phyloP scores from a whole-genome alignment of 1,140 invertebrate genomes.

The Bombus soroeensis region DNA sequence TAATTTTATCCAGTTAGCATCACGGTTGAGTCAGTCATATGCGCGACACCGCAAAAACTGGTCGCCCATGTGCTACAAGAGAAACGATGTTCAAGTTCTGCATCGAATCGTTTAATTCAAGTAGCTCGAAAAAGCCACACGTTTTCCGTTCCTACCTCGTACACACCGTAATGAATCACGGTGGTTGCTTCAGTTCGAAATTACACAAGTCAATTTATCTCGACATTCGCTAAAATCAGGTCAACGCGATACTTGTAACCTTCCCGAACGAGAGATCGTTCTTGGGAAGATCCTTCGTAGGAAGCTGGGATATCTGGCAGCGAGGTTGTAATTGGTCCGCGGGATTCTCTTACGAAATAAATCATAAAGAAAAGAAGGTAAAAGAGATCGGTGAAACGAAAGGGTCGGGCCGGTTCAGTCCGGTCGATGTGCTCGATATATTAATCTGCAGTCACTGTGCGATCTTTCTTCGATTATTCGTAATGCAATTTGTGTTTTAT shows the following conservation, averaged over 20 bases:
- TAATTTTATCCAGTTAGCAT: background rate
- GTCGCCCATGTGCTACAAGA: background rate
- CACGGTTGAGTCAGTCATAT: background rate
- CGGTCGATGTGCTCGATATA: constrained; percentile 29
- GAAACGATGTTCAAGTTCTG: background rate
- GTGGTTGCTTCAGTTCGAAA: background rate
- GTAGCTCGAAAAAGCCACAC: background rate
- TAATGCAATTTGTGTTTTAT: too few species aligned
- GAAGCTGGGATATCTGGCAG: constrained; percentile 37
- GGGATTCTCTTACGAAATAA: constrained; percentile 40
- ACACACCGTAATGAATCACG: constrained; percentile 4
- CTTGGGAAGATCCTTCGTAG: background rate
- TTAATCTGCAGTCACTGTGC: constrained; percentile 42
- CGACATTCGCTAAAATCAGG: constrained; percentile 36
- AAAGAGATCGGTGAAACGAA: constrained; percentile 10
- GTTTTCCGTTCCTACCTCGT: background rate
- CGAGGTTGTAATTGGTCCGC: constrained; percentile 26
- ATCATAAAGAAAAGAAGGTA: constrained; percentile 44
- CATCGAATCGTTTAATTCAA: constrained; percentile 5
- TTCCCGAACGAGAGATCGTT: constrained; percentile 15
- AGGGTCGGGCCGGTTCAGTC: background rate
- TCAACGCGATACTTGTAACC: constrained; percentile 8
- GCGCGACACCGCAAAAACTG: background rate
- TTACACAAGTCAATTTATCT: constrained; percentile 50
- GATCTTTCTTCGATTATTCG: constrained; percentile 34